Conservation (phyloP, 2,113 vertebrate genomes). For the Platichthys stellatus region DNA sequence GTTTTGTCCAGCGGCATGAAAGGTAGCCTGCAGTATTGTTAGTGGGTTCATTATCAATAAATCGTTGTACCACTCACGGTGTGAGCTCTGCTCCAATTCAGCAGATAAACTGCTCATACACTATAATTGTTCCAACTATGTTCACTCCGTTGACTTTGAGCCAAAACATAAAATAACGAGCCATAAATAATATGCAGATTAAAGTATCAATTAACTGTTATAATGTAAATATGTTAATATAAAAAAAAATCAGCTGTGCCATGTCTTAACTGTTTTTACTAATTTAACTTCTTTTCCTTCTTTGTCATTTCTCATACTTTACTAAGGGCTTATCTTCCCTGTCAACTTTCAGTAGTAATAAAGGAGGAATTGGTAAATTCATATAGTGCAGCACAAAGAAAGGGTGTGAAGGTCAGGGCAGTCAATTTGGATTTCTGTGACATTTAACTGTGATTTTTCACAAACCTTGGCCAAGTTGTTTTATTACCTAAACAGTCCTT, state of each 20-base stretch:
- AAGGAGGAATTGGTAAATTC: background rate
- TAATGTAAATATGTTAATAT: too few relatives aligned
- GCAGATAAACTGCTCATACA: too few relatives aligned
- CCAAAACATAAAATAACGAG: too few relatives aligned
- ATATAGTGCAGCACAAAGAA: background rate
- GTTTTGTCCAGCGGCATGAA: background rate
- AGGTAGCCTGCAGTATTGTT: background rate
- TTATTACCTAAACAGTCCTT: background rate
- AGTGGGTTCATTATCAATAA: background rate
- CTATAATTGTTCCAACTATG: too few relatives aligned
- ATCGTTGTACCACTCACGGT: too few relatives aligned
- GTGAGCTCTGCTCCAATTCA: too few relatives aligned
- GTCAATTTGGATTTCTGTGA: slow-evolving; percentile 3
- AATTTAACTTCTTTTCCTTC: background rate
- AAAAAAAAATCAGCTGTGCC: background rate
- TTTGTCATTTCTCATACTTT: background rate
- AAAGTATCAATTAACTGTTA: too few relatives aligned
- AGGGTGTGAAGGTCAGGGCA: background rate
- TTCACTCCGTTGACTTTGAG: too few relatives aligned
- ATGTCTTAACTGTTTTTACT: background rate
- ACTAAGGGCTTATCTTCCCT: background rate
- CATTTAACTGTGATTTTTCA: slow-evolving; percentile 15
- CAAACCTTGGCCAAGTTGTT: background rate
- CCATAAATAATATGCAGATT: too few relatives aligned
- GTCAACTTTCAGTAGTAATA: background rate